Evolutionary conservation across 2,888 invertebrate species (phyloP).

Genomic region (Apamea sordens): DNA sequence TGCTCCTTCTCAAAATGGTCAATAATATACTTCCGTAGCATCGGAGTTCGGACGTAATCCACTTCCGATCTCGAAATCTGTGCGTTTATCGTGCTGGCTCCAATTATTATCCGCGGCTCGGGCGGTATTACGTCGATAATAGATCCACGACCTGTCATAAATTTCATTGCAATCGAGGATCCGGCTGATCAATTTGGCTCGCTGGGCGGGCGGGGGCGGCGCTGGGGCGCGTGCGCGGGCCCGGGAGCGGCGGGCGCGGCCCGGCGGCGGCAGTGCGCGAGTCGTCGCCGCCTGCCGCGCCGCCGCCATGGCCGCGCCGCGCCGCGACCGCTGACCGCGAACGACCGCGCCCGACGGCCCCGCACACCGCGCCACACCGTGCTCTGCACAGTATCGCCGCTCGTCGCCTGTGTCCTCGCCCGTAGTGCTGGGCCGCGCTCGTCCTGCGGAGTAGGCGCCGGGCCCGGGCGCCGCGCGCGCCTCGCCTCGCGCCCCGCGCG

Average conservation of each 20-base stretch:
- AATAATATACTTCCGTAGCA: constrained; percentile 38
- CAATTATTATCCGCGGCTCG: constrained; percentile 75
- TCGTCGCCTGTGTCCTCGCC: constrained; percentile 52
- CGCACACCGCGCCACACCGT: constrained; percentile 75
- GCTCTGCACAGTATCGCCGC: constrained; percentile 78
- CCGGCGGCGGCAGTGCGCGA: constrained; percentile 86
- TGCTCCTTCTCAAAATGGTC: constrained; percentile 18
- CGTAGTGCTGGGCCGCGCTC: constrained; percentile 75
- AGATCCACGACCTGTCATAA: constrained; percentile 88
- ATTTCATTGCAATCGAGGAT: constrained; percentile 88
- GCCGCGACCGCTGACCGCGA: constrained; percentile 82
- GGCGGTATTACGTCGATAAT: constrained; percentile 84
- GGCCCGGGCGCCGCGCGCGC: constrained; percentile 68
- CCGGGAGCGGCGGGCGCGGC: constrained; percentile 72
- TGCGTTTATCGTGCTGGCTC: constrained; percentile 73
- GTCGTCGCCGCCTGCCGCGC: constrained; percentile 85
- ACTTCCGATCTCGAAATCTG: constrained; percentile 71
- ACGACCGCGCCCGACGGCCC: constrained; percentile 78
- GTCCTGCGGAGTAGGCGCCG: constrained; percentile 73
- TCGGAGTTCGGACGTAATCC: constrained; percentile 45
- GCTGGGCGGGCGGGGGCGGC: constrained; percentile 67
- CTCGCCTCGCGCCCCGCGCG: constrained; percentile 70
- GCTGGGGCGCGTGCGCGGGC: constrained; percentile 72
- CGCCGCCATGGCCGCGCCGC: constrained; percentile 87
- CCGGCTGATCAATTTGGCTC: constrained; percentile 86